Evolutionary conservation across 2,797 vertebrate species (phyloP).

Genomic region (Sebastes miniatus): DNA sequence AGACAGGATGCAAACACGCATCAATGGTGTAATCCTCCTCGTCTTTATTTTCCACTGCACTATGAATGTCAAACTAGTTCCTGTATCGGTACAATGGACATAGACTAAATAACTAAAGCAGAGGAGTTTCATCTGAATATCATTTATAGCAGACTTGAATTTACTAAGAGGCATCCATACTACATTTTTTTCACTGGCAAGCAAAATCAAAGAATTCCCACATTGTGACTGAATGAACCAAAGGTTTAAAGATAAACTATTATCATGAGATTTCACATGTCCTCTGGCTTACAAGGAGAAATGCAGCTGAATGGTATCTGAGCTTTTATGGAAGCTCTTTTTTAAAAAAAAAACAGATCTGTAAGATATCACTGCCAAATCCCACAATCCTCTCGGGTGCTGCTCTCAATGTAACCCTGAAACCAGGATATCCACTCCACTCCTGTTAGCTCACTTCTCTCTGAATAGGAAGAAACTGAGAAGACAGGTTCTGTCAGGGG

Average conservation of each 20-base stretch:
- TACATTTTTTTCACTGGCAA: neutral
- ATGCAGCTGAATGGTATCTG: neutral
- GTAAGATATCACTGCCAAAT: conserved; percentile 10
- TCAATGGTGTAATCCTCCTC: neutral
- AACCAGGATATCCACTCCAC: conserved; percentile 14
- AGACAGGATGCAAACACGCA: neutral
- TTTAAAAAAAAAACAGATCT: neutral
- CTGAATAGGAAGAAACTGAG: conserved; percentile 20
- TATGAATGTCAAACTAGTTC: neutral
- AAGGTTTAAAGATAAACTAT: neutral
- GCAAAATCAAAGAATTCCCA: neutral
- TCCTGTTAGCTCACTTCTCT: conserved; percentile 5
- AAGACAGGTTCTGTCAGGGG: conserved; percentile 16
- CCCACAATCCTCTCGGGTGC: conserved; percentile 19
- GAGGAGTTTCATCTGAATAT: neutral
- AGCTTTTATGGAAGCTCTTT: neutral
- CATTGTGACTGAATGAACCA: neutral
- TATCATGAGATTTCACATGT: conserved; percentile 36
- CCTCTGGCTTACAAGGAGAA: conserved; percentile 1
- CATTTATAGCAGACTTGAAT: neutral
- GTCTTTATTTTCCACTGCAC: neutral
- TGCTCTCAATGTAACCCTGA: neutral
- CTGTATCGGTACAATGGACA: neutral
- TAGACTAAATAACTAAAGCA: neutral
- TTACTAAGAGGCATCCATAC: neutral